These are phyloP conservation scores for Elymnias hypermnestra DNA, from an alignment of 1,140 invertebrate species.

Conservation along the genomic window DNA sequence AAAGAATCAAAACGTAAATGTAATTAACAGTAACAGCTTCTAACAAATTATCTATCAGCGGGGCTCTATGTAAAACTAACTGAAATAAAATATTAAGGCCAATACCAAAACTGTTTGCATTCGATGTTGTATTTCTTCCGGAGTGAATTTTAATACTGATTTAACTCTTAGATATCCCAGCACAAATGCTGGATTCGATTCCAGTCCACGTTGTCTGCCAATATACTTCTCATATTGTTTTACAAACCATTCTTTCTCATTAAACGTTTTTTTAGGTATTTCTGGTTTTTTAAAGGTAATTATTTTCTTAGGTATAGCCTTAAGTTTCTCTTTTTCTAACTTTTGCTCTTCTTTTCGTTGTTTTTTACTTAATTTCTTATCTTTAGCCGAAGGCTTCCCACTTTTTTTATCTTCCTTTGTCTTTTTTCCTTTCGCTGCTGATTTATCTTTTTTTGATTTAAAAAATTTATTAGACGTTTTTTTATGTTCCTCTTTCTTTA, in stretches of 20 bases:
- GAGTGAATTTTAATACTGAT: neutral
- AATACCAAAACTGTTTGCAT: too few relatives aligned
- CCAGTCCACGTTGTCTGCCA: neutral
- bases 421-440: neutral
- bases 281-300: slow-evolving; percentile 1
- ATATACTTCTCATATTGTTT: slow-evolving; percentile 12
- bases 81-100: too few relatives aligned
- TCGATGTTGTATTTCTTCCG: neutral
- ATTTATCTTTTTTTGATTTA: too few relatives aligned
- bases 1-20: too few relatives aligned
- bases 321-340: too few relatives aligned
- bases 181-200: neutral
- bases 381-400: too few relatives aligned
- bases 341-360: neutral
- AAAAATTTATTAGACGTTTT: too few relatives aligned
- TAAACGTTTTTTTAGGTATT: neutral
- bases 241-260: slow-evolving; percentile 8
- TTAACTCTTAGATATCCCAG: neutral
- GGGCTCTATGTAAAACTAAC: too few relatives aligned
- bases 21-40: too few relatives aligned
- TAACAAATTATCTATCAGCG: too few relatives aligned
- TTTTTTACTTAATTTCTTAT: neutral
- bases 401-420: neutral
- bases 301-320: too few relatives aligned
- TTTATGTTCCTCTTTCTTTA: too few relatives aligned